These are phyloP conservation scores for Rhagologus leucostigma DNA, from an alignment of 2,113 vertebrate genomes.

Conservation along the genomic window DNA sequence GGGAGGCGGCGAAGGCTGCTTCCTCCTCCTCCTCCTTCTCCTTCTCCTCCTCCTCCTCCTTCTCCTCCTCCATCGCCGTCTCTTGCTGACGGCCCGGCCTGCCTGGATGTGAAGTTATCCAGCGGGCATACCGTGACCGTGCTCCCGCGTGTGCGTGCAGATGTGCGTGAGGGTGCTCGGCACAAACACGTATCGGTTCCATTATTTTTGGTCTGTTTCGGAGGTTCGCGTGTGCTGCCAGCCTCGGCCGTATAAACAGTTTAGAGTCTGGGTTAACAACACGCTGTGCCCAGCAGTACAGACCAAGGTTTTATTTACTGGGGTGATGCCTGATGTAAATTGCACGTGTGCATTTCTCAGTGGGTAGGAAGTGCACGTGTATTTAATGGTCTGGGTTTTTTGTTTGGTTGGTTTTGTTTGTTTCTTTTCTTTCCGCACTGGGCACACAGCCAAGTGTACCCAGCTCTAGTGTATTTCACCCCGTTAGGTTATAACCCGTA, in stretches of 20 bases:
- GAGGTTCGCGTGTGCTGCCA: background rate
- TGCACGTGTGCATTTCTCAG: background rate
- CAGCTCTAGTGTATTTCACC: background rate
- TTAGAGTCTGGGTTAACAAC: background rate
- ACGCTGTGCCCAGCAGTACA: background rate
- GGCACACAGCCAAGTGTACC: background rate
- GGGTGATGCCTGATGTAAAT: background rate
- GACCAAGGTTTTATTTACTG: background rate
- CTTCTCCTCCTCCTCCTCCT: background rate
- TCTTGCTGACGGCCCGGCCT: background rate
- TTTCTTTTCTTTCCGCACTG: background rate
- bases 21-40: background rate
- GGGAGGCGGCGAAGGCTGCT: background rate
- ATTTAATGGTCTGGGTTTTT: background rate
- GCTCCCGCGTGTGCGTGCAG: background rate
- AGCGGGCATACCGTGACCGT: background rate
- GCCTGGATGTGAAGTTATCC: constrained; percentile 1
- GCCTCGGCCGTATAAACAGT: background rate
- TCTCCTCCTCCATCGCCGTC: background rate
- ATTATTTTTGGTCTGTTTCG: background rate
- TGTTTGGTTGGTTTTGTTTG: background rate
- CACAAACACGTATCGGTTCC: background rate
- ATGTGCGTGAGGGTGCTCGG: background rate
- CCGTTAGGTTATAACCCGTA: fast-evolving
- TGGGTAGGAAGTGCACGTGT: background rate